A percentile compares a stretch with the other conserved stretches of the same genome.
These are phyloP conservation scores for Archilochus colubris DNA, from an alignment of 2,113 vertebrate genomes.

Conservation along the genomic window DNA sequence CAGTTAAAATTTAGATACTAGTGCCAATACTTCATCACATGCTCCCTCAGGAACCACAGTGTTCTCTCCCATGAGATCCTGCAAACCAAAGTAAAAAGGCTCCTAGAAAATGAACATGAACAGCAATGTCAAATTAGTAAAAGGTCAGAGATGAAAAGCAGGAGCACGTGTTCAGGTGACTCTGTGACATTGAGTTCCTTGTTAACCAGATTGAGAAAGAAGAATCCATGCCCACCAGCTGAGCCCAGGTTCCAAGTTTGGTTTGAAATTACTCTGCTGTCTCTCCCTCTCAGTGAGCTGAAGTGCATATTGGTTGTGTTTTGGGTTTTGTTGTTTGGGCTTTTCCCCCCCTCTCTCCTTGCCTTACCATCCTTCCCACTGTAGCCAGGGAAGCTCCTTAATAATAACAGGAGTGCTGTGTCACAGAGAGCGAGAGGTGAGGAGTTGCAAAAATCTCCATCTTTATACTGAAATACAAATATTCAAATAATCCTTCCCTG, in stretches of 20 bases:
- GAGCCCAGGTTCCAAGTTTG: neutral
- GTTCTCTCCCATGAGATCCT: neutral
- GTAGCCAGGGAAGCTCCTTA: neutral
- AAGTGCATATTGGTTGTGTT: neutral
- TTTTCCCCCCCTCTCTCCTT: too few species aligned
- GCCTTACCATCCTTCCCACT: fast-evolving
- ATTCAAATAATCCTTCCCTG: neutral
- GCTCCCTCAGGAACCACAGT: neutral
- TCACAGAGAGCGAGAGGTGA: neutral
- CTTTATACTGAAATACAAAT: neutral
- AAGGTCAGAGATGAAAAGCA: fast-evolving
- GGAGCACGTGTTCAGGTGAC: neutral
- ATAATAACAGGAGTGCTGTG: too few species aligned
- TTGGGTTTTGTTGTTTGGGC: too few species aligned
- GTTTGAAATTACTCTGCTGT: neutral
- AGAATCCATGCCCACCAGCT: neutral
- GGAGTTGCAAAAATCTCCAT: neutral
- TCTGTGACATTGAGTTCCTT: neutral
- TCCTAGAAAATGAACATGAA: neutral
- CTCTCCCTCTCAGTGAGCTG: neutral
- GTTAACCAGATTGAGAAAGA: neutral
- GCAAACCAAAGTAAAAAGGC: neutral
- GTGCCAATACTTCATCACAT: neutral
- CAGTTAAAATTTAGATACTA: neutral
- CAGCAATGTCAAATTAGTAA: fast-evolving